A percentile compares a stretch with the other conserved stretches of the same genome.
Evolutionary conservation across 2,888 invertebrate species (phyloP).

Genomic region (Megamerina dolium): DNA sequence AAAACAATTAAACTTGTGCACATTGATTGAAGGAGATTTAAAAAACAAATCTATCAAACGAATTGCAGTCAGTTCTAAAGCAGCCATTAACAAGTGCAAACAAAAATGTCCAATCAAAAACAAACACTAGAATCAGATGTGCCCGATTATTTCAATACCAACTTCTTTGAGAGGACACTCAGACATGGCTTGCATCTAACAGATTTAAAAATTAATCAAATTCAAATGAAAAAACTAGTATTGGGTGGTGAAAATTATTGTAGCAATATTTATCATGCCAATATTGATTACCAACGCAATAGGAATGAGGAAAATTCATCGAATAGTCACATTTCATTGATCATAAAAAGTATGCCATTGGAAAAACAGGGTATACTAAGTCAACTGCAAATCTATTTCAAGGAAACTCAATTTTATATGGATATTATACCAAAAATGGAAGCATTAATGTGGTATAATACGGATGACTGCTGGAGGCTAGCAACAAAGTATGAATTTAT

Average conservation of each 20-base stretch:
- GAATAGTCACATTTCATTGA: slow-evolving; percentile 25
- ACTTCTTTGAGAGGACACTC: slow-evolving; percentile 35
- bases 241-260: slow-evolving; percentile 46
- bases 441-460: slow-evolving; percentile 46
- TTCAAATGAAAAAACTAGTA: slow-evolving; percentile 30
- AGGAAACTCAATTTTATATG: slow-evolving; percentile 49
- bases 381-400: slow-evolving; percentile 48
- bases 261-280: slow-evolving; percentile 42
- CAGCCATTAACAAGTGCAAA: too few species aligned
- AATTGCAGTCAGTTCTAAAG: too few species aligned
- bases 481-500: slow-evolving; percentile 36
- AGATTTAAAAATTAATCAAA: slow-evolving; percentile 31
- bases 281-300: slow-evolving; percentile 27
- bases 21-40: too few species aligned
- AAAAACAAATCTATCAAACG: too few species aligned
- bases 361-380: slow-evolving; percentile 47
- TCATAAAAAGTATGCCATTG: slow-evolving; percentile 40
- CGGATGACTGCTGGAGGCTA: slow-evolving; percentile 30
- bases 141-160: slow-evolving; percentile 18
- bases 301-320: slow-evolving; percentile 12
- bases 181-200: slow-evolving; percentile 37
- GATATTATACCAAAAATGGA: slow-evolving; percentile 49
- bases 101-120: too few species aligned
- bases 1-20: too few species aligned
- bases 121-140: background rate